Evolutionary conservation across 1,140 invertebrate species (phyloP).

Genomic region (Cardiocondyla obscurior): DNA sequence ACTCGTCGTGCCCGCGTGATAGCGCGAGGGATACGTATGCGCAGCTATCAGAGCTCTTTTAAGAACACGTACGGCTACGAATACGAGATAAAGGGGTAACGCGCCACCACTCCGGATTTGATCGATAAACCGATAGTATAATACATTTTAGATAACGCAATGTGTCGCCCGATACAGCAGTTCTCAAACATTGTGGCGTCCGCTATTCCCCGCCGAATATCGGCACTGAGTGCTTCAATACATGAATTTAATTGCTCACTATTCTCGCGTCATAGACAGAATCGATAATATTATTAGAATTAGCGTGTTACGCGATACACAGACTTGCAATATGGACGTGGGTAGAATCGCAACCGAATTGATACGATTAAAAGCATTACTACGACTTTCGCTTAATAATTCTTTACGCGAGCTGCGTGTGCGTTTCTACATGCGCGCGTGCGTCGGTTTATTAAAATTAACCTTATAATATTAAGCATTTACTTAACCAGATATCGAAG

Average conservation of each 20-base stretch:
- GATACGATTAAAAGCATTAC: not conserved
- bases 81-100: slow-evolving; percentile 40
- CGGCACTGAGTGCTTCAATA: slow-evolving; percentile 53
- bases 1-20: slow-evolving; percentile 35
- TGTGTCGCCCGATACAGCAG: slow-evolving; percentile 51
- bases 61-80: slow-evolving; percentile 50
- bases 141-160: slow-evolving; percentile 56
- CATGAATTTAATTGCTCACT: slow-evolving; percentile 38
- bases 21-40: slow-evolving; percentile 29
- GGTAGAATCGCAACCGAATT: not conserved
- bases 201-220: slow-evolving; percentile 16
- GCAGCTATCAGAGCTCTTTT: slow-evolving; percentile 29
- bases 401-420: not conserved
- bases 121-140: slow-evolving; percentile 55
- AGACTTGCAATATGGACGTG: not conserved
- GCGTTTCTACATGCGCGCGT: too few relatives aligned
- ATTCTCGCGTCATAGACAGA: slow-evolving; percentile 25
- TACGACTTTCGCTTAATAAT: not conserved
- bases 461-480: not conserved
- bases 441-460: not conserved
- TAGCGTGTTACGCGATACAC: not conserved
- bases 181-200: slow-evolving; percentile 49
- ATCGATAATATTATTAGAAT: slow-evolving; percentile 56
- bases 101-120: slow-evolving; percentile 3
- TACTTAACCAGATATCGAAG: not conserved